Evolutionary conservation across 2,888 invertebrate genomes (phyloP).

Genomic region (Sericinus montela): DNA sequence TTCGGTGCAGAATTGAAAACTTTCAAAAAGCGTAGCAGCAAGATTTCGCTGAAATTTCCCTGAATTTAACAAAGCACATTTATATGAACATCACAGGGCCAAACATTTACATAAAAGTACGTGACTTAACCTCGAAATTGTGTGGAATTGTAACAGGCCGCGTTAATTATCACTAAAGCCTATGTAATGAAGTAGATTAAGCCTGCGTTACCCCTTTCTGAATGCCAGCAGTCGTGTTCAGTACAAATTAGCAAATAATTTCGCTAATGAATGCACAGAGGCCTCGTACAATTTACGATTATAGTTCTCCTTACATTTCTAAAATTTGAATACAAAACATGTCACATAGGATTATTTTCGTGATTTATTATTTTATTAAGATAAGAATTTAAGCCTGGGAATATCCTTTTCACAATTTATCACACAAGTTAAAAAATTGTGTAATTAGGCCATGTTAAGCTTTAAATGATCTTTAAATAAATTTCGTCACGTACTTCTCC

Average conservation of each 20-base stretch:
- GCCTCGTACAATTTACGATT: conserved; percentile 23
- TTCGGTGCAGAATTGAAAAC: too few species aligned
- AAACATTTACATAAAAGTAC: conserved; percentile 21
- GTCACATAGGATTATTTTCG: conserved; percentile 19
- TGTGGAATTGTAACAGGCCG: conserved; percentile 38
- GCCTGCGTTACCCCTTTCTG: conserved; percentile 43
- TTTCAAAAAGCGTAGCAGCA: too few species aligned
- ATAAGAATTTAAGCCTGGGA: background rate
- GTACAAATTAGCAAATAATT: conserved; percentile 70
- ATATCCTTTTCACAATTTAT: background rate
- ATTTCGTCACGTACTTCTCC: too few species aligned
- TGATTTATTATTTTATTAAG: conserved; percentile 8
- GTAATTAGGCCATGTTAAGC: background rate
- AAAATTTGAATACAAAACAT: conserved; percentile 34
- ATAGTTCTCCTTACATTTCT: conserved; percentile 29
- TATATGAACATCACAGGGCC: conserved; percentile 14
- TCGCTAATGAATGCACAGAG: conserved; percentile 57
- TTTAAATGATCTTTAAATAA: too few species aligned
- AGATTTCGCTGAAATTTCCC: conserved; percentile 1
- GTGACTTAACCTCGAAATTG: conserved; percentile 28
- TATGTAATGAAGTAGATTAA: conserved; percentile 61
- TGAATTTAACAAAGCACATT: conserved; percentile 13
- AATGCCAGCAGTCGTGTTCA: conserved; percentile 49
- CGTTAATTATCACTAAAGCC: conserved; percentile 57
- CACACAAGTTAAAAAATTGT: too few species aligned